Evolutionary conservation across 2,888 invertebrate genomes (phyloP).

Genomic region (Chymomyza amoena): DNA sequence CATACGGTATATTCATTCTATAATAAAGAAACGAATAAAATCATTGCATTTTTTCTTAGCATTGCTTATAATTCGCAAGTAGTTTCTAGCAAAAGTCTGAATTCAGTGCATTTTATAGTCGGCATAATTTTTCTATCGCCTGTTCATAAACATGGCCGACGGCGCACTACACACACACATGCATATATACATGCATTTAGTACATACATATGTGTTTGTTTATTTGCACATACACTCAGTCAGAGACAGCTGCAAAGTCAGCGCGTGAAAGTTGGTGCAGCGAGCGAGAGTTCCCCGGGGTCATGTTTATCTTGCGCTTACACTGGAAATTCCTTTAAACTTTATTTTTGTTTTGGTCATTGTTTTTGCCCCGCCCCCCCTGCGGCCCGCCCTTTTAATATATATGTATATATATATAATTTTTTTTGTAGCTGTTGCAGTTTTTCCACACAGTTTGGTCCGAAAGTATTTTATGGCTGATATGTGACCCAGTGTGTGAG

Average conservation of each 20-base stretch:
- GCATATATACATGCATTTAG: neutral
- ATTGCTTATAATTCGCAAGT: too few species aligned
- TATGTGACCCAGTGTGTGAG: slow-evolving; percentile 33
- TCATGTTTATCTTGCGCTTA: slow-evolving; percentile 67
- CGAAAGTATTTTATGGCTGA: slow-evolving; percentile 47
- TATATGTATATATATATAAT: slow-evolving; percentile 4
- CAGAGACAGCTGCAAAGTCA: slow-evolving; percentile 16
- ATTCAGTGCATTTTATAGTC: neutral
- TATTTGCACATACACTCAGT: slow-evolving; percentile 17
- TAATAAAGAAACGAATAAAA: too few species aligned
- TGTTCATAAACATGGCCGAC: slow-evolving; percentile 42
- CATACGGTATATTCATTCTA: too few species aligned
- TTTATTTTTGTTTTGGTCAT: slow-evolving; percentile 23
- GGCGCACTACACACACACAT: slow-evolving; percentile 12
- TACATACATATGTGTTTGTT: neutral
- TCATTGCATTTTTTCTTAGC: too few species aligned
- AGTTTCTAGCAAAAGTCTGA: too few species aligned
- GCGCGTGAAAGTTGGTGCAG: slow-evolving; percentile 51
- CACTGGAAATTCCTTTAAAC: slow-evolving; percentile 58
- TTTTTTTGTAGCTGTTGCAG: slow-evolving; percentile 47
- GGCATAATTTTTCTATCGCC: neutral
- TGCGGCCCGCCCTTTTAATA: too few species aligned
- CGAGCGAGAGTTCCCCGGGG: slow-evolving; percentile 52
- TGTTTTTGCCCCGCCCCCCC: neutral
- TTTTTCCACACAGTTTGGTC: slow-evolving; percentile 58